Evolutionary conservation across 1,140 invertebrate species (phyloP), one percentile per base, ranked within the genome.

Genomic region (Hyles euphorbiae): DNA sequence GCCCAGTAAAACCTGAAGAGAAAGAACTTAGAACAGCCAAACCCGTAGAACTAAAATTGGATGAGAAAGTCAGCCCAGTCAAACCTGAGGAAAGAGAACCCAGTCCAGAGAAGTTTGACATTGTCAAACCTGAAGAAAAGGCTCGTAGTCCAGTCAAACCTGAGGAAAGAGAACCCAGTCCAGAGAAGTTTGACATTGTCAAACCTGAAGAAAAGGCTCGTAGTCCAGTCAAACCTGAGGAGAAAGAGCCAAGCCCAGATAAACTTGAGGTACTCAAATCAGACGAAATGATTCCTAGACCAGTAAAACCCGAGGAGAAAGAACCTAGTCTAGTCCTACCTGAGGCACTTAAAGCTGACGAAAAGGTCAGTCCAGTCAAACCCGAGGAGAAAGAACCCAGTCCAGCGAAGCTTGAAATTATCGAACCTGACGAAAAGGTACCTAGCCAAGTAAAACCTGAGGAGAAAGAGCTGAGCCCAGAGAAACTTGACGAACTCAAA

Each of bases 371-470:
- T 6, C 36, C 53, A 34, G 53, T 46, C 3, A 49, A 56, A 48
- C 53, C 43, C 3, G 22, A 46, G 1, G 43, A 55, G 43, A 34
- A 53, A 33, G 34, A 3, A 53, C 33, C 51, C 32, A 56, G 55
- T 45, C 55, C 55, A 36, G 33, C 3, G 3, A 48, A 48, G 3
- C 46, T 10, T 4, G 10, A 48, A 22, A 48, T n/a, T 2, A 48
- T 56, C 9, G 11, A 48, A n/a, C 5, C 12, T 2, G 12, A 48
- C 3, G 46, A 48, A 22, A n/a, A 11, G 0, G 55, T 7, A 0
- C 10, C 34, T 1, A 50, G 34, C 11, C 46, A 34, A 44, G 36
- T 54, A 36, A 44, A 54, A 43, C 36, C 40, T 9, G 40, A 11
- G 43, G 45, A 57, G 22, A 11, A 40, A 40, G 36, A 5, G 2